Evolutionary conservation across 2,797 vertebrate species (phyloP).

Genomic region (Gobio occitaniae): DNA sequence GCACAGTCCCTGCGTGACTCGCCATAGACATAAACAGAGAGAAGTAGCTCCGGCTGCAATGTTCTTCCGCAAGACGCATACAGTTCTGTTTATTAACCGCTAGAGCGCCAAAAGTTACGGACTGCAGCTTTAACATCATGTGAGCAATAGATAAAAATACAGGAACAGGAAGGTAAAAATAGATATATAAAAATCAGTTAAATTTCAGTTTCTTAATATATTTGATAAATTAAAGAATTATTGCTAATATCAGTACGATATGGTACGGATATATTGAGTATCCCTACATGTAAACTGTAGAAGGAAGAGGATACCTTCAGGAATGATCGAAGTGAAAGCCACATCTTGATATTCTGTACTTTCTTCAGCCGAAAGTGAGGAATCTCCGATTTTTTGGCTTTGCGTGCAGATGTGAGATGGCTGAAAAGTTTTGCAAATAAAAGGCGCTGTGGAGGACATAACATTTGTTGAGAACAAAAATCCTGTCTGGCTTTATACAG

Average conservation of each 20-base stretch:
- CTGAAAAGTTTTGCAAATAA: constrained; percentile 97
- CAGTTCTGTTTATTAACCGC: too few species aligned
- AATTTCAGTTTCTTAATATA: background rate
- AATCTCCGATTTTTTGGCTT: constrained; percentile 96
- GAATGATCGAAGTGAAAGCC: constrained; percentile 95
- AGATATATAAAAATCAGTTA: too few species aligned
- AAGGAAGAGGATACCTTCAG: constrained; percentile 84
- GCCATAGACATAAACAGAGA: too few species aligned
- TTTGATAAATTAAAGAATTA: background rate
- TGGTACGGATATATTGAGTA: background rate
- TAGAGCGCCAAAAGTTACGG: too few species aligned
- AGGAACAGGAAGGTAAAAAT: background rate
- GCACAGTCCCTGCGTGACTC: too few species aligned
- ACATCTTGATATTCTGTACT: constrained; percentile 99
- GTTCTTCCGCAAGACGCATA: too few species aligned
- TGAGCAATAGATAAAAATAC: background rate
- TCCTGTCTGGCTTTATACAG: background rate
- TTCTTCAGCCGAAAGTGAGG: constrained; percentile 99
- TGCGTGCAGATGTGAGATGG: constrained; percentile 96
- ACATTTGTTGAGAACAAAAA: constrained; percentile 9
- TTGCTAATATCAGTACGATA: background rate
- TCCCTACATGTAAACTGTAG: background rate
- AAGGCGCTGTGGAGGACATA: constrained; percentile 83
- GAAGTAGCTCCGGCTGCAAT: too few species aligned
- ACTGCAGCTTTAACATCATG: background rate